Evolutionary conservation across 2,113 vertebrate species (phyloP).

Genomic region (Gallinago jamesoni): DNA sequence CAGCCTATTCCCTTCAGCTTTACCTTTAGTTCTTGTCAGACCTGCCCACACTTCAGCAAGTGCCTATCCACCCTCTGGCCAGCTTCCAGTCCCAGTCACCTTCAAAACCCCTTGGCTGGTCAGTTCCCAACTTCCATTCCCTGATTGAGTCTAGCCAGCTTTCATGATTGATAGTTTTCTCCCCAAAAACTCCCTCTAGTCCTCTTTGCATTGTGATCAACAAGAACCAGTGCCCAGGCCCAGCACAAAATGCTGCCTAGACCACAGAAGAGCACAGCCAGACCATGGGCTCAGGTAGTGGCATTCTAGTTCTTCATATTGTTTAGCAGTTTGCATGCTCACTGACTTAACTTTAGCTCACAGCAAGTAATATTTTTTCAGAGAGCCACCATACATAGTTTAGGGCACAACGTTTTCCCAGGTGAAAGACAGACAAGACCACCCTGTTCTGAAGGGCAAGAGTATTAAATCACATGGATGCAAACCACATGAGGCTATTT

Average conservation of each 20-base stretch:
- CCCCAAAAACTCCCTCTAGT: background rate
- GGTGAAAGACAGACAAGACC: background rate
- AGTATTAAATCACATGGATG: background rate
- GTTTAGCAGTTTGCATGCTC: fast-evolving
- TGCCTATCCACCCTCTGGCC: background rate
- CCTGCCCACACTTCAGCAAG: background rate
- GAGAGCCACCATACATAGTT: background rate
- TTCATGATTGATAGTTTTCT: background rate
- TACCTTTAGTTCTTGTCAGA: background rate
- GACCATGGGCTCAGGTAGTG: background rate
- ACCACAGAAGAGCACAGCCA: background rate
- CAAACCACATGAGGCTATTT: background rate
- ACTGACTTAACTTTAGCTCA: background rate
- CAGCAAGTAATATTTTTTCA: background rate
- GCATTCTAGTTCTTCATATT: background rate
- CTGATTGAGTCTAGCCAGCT: background rate
- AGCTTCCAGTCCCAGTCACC: background rate
- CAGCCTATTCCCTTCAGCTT: background rate
- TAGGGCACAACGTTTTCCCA: background rate
- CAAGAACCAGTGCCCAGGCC: background rate
- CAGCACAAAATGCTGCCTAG: background rate
- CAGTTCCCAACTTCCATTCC: background rate
- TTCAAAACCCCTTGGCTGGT: background rate
- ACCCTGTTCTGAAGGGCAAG: background rate
- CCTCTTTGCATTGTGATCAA: background rate